Base-by-base conservation (phyloP, 2,113 vertebrate genomes). In the Electrona antarctica region DNA sequence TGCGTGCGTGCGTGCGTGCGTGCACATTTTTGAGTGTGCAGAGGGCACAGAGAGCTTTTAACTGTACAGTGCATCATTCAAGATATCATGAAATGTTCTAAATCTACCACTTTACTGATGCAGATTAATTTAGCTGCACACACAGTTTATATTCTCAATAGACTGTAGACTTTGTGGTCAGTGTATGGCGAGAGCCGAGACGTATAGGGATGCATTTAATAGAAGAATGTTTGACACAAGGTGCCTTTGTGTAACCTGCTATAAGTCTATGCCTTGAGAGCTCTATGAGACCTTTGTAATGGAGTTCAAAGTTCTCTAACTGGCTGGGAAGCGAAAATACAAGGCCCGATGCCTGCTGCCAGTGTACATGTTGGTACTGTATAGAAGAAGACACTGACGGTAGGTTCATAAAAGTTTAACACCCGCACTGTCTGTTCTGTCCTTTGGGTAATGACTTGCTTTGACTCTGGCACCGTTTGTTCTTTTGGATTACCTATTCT, bases 221-320 rank as follows among this genome's bases (percentile, higher is more conserved):
- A 21, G n/a, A 8, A 28, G 52, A 57, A 72, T 60, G 58, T 47
- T 29, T 66, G 28, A 65, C 47, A 29, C 56, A 81, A 77, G 55
- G 45, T 15, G 41, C 47, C 12, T 45, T 62, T 59, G 14, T 70
- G 63, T 67, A 50, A 59, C 71, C 64, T 62, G 14, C 6, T 41
- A 52, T 69, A 7, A 10, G 15, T 52, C 48, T 9, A 7, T 62
- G 10, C 45, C 45, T 8, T 8, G 63, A 29, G 49, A 47, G n/a
- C n/a, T 69, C 48, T 49, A 33, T 41, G 64, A 69, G 49, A 14
- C 48, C 45, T 76, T 52, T 59, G 67, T 61, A 49, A 45, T 47
- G 64, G 2, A 12, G 62, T 62, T 61, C 50, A 69, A 62, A 55
- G 60, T 60, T 59, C 33, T n/a, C 51, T 55, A 11, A 73, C 67